phyloP scores from a whole-genome alignment of 2,888 invertebrate genomes.

The Cepaea hortensis region DNA sequence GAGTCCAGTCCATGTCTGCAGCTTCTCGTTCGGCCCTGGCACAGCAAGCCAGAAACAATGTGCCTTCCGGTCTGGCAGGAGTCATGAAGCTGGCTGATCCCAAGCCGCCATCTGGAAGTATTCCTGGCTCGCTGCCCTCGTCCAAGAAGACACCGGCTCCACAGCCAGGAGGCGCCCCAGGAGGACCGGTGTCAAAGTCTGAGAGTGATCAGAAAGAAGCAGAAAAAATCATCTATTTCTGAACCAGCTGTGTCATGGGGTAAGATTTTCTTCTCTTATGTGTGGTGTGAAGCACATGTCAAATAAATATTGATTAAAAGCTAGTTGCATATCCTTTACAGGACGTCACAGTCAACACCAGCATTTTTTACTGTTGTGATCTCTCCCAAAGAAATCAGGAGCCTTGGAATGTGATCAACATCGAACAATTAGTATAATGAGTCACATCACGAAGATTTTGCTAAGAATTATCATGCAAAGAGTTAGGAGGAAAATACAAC shows the following conservation, averaged over 20 bases:
- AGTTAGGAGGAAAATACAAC: too few species aligned
- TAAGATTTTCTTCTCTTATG: too few species aligned
- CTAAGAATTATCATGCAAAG: too few species aligned
- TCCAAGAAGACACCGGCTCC: conserved; percentile 34
- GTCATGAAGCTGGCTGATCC: conserved; percentile 69
- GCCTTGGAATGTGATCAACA: too few species aligned
- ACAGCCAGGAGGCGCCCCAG: conserved; percentile 27
- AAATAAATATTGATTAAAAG: too few species aligned
- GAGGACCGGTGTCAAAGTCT: conserved; percentile 22
- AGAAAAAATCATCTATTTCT: conserved; percentile 60
- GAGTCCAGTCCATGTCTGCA: conserved; percentile 47
- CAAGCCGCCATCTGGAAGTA: conserved; percentile 42
- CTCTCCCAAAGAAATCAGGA: too few species aligned
- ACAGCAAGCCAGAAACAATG: conserved; percentile 52
- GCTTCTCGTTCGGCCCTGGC: conserved; percentile 45
- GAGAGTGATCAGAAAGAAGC: conserved; percentile 13
- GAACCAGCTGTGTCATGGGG: not conserved
- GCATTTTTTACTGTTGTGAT: too few species aligned
- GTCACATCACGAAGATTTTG: too few species aligned
- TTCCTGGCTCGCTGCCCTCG: not conserved
- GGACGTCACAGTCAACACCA: too few species aligned
- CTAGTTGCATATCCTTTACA: too few species aligned
- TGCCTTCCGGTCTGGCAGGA: conserved; percentile 55
- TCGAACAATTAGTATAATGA: too few species aligned
- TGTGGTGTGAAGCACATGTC: too few species aligned